Conservation (phyloP, 2,888 invertebrate species). For the Ecliptopera silaceata region DNA sequence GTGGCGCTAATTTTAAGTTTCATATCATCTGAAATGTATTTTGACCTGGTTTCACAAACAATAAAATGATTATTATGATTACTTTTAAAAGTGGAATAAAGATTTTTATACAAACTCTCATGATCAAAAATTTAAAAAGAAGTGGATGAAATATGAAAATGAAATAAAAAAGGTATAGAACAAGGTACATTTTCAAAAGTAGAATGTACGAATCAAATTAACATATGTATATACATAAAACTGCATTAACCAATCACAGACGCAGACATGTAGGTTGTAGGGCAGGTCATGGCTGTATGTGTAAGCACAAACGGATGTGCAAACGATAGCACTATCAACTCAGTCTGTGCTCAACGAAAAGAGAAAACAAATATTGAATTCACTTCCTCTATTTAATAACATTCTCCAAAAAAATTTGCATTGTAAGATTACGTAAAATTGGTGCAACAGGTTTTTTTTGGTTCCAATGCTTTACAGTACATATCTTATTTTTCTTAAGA, state of each 20-base stretch:
- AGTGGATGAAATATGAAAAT: too few species aligned
- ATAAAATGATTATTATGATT: too few species aligned
- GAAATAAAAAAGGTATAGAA: too few species aligned
- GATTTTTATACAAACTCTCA: too few species aligned
- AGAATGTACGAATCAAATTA: constrained; percentile 44
- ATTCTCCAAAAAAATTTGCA: background rate
- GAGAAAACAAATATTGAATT: constrained; percentile 48
- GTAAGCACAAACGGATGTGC: constrained; percentile 76
- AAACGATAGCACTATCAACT: constrained; percentile 71
- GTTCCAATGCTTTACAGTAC: background rate
- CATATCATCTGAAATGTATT: too few species aligned
- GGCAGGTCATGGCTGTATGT: constrained; percentile 80
- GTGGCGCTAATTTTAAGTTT: too few species aligned
- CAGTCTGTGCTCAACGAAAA: constrained; percentile 43
- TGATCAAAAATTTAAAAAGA: too few species aligned
- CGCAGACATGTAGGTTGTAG: constrained; percentile 72
- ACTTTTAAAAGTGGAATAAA: too few species aligned
- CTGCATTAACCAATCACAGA: constrained; percentile 61
- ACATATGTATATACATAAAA: too few species aligned
- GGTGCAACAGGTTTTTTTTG: background rate
- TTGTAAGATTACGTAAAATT: background rate
- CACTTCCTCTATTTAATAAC: background rate
- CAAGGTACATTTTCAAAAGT: constrained; percentile 2
- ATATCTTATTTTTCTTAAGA: constrained; percentile 48
- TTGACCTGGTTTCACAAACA: too few species aligned